Evolutionary conservation across 1,140 invertebrate genomes (phyloP), one percentile per base, ranked within the genome.

Genomic region (Diabrotica undecimpunctata): DNA sequence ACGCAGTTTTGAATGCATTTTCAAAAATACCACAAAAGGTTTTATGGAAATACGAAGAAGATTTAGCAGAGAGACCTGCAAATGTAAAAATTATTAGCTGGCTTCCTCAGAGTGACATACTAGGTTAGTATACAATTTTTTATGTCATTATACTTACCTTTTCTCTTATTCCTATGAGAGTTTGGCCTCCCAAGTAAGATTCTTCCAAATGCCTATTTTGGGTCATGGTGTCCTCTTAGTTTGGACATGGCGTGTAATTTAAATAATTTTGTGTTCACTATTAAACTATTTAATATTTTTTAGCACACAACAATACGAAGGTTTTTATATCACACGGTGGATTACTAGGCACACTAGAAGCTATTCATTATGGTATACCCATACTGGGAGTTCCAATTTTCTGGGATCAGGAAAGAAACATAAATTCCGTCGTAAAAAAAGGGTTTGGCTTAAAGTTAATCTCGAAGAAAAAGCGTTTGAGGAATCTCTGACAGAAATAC

Each of bases 41-140:
- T 10, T 78, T 89, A 12, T 88, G 86, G 86, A 89, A 89, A 74
- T 87, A 81, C 67, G 86, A 88, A 69, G 73, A 77, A 12, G 81
- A 84, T 38, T 61, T 81, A 53, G 67, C 76, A 9, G 74, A 76
- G 37, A 58, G 57, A 41, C 58, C 68, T 35, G n/a, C 77, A 0
- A 85, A 86, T 72, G 79, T 86, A 0, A 78, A 79, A 35, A 66
- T 81, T 7, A 68, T 75, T 4, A 74, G 73, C 35, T 85, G 86
- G 86, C 78, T 87, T 54, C 85, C 87, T 11, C 86, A 88, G 70
- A 84, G 85, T 66, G 83, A 86, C 72, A 71, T 88, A 61, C 75
- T 88, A 66, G 84, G 84, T 82, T 76, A 76, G 61, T 50, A 25
- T 25, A 25, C 25, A 25, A 1, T 25, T 25, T 25, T 25, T 25